Evolutionary conservation across 2,113 vertebrate species (phyloP).

Genomic region (Toxotes jaculatrix): DNA sequence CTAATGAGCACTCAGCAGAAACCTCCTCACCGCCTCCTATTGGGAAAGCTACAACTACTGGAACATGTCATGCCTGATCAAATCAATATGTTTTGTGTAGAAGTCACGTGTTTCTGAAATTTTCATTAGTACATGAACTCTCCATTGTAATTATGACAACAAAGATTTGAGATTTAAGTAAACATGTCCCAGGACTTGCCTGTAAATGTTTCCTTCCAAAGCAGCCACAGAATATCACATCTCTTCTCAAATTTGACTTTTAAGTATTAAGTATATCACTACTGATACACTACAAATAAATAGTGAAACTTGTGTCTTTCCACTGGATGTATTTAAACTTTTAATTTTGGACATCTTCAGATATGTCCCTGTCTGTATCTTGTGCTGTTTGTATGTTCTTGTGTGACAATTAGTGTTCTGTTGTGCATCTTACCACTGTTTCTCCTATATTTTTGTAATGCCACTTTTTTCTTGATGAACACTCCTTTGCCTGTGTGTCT

Average conservation of each 20-base stretch:
- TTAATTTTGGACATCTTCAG: no score
- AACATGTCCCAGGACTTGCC: not conserved
- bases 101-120: conserved; percentile 1
- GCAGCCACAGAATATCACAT: not conserved
- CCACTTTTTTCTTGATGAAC: not conserved
- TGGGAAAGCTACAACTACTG: conserved; percentile 30
- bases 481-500: conserved; percentile 37
- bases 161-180: not conserved
- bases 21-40: conserved; percentile 11
- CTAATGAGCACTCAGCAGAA: conserved; percentile 30
- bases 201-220: not conserved
- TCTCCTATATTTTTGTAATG: not conserved
- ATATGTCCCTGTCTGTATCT: no score
- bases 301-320: no score
- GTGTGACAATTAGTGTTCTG: no score
- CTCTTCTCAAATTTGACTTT: not conserved
- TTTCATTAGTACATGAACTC: not conserved
- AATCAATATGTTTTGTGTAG: conserved; percentile 34
- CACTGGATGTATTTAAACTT: no score
- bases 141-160: not conserved
- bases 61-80: conserved; percentile 20
- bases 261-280: not conserved
- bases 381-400: not conserved
- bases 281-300: no score
- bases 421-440: no score